A percentile compares a stretch with the other conserved stretches of the same genome.
Conservation (phyloP, 2,888 invertebrate species). For the Eupithecia subumbrata region DNA sequence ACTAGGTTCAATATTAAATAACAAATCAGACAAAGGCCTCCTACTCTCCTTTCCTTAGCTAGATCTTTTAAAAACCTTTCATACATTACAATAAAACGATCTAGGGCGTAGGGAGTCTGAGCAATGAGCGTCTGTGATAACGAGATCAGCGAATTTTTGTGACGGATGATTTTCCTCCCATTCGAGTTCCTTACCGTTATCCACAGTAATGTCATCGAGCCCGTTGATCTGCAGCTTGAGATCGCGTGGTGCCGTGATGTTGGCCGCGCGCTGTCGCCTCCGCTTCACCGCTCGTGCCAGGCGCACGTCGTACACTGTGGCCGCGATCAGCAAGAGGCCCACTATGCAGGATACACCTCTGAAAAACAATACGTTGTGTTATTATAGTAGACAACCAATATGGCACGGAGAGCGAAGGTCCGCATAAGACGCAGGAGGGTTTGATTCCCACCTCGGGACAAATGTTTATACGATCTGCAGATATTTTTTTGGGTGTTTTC, state of each 20-base stretch:
- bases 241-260: constrained; percentile 66
- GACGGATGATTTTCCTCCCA: neutral
- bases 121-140: neutral
- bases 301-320: constrained; percentile 89
- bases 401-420: too few species aligned
- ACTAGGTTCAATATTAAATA: neutral
- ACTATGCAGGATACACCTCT: constrained; percentile 67
- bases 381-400: too few species aligned
- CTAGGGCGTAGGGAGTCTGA: neutral
- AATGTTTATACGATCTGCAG: too few species aligned
- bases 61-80: neutral
- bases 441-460: too few species aligned
- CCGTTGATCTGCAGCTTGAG: constrained; percentile 78
- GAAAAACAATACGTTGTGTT: constrained; percentile 35
- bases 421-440: too few species aligned
- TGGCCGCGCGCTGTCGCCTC: constrained; percentile 65
- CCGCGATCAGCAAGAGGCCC: constrained; percentile 83
- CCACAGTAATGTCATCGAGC: constrained; percentile 66
- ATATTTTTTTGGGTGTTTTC: too few species aligned
- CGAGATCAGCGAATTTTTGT: neutral
- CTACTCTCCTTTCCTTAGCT: neutral
- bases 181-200: constrained; percentile 56
- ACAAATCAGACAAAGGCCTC: neutral
- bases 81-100: neutral
- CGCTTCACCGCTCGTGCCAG: constrained; percentile 67